These are phyloP conservation scores for Paralvinella palmiformis DNA, from an alignment of 1,140 invertebrate species.

Conservation along the genomic window DNA sequence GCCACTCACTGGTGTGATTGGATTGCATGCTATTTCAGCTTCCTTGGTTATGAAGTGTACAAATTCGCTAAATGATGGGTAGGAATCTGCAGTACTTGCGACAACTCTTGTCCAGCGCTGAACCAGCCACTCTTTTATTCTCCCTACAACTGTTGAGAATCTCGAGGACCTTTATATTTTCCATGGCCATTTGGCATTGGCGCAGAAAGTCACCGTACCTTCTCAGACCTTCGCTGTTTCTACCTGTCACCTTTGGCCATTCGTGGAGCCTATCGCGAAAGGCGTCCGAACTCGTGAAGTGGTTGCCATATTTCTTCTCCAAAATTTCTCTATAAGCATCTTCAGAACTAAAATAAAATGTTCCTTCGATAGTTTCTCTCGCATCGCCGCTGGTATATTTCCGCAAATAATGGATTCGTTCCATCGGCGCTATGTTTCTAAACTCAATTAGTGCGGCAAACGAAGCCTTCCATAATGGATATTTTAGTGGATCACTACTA, in stretches of 20 bases:
- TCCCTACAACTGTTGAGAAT: slow-evolving; percentile 25
- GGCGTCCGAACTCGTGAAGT: neutral
- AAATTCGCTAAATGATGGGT: slow-evolving; percentile 22
- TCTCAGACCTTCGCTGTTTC: slow-evolving; percentile 15
- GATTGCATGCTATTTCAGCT: slow-evolving; percentile 24
- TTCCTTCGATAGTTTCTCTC: no score
- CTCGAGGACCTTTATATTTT: slow-evolving; percentile 3
- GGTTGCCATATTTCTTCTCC: neutral
- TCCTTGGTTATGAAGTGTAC: slow-evolving; percentile 21
- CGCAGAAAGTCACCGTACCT: slow-evolving; percentile 23
- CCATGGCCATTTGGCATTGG: slow-evolving; percentile 24
- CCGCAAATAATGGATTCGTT: slow-evolving; percentile 11
- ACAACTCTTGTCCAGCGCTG: slow-evolving; percentile 20
- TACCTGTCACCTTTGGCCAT: slow-evolving; percentile 14
- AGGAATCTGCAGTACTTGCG: slow-evolving; percentile 5
- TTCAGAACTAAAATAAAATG: neutral
- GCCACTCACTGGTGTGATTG: neutral
- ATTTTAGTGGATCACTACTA: slow-evolving; percentile 22
- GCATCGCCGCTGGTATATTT: no score
- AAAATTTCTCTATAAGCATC: neutral
- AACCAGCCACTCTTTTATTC: slow-evolving; percentile 25
- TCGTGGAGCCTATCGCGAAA: neutral
- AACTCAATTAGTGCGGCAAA: slow-evolving; percentile 5
- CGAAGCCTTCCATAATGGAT: slow-evolving; percentile 11
- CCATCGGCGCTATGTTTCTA: neutral